Percentiles rank a stretch among this genome's conserved stretches.
phyloP scores from a whole-genome alignment of 2,888 invertebrate species.

The Sepioteuthis lessoniana region DNA sequence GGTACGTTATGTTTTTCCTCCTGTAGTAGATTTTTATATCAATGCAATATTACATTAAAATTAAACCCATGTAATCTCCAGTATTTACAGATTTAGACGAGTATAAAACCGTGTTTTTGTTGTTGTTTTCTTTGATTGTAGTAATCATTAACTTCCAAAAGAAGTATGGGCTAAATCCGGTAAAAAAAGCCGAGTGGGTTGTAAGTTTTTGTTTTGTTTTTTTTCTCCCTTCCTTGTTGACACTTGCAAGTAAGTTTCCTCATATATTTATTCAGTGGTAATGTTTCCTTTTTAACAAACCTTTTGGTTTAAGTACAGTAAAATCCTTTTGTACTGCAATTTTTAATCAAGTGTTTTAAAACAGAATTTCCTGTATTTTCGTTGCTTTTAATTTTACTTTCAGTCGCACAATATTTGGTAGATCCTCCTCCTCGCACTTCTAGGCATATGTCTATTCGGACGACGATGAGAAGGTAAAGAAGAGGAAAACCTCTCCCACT shows the following conservation, averaged over 20 bases:
- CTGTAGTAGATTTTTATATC: neutral
- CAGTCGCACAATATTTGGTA: neutral
- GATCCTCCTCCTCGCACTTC: neutral
- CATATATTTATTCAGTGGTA: neutral
- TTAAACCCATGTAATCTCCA: neutral
- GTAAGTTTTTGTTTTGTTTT: too few species aligned
- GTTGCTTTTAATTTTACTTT: neutral
- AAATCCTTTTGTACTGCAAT: neutral
- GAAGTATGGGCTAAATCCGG: neutral
- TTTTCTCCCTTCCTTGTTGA: neutral
- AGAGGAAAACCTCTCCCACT: neutral
- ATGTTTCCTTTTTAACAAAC: neutral
- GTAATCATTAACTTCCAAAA: neutral
- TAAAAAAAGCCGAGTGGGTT: neutral
- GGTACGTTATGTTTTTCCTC: neutral
- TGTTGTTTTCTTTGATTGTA: too few species aligned
- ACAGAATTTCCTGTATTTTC: neutral
- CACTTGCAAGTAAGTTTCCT: neutral
- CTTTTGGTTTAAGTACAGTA: neutral
- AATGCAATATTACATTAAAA: neutral
- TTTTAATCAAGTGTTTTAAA: neutral
- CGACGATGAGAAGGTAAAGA: neutral
- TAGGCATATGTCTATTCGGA: neutral
- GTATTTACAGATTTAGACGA: neutral
- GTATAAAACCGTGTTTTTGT: neutral